A percentile compares a stretch with the other conserved stretches of the same genome.
Conservation (phyloP, 2,888 invertebrate species). For the Frankliniella intonsa region DNA sequence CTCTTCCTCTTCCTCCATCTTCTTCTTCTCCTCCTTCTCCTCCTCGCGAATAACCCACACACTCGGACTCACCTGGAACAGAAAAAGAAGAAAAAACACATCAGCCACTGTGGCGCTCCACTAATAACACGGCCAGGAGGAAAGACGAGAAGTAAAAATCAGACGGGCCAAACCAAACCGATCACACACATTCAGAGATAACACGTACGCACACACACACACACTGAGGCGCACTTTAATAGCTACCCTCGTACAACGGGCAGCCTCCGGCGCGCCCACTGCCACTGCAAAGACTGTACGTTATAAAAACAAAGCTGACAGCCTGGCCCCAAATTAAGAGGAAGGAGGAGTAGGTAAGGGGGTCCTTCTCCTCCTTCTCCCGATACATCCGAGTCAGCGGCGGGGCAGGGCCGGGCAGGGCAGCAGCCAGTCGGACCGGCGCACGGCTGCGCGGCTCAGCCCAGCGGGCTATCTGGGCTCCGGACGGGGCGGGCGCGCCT, state of each 20-base stretch:
- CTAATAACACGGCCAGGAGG: neutral
- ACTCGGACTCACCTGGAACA: neutral
- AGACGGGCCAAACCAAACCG: too few species aligned
- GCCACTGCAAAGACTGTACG: neutral
- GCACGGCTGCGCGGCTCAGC: too few species aligned
- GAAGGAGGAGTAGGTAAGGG: neutral
- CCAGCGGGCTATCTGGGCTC: too few species aligned
- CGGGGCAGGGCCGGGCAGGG: too few species aligned
- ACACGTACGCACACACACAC: too few species aligned
- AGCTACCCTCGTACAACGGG: neutral
- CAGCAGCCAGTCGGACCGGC: too few species aligned
- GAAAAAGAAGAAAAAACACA: neutral
- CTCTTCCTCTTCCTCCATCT: neutral
- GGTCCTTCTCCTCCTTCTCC: neutral
- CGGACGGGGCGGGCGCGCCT: neutral
- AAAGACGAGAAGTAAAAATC: neutral
- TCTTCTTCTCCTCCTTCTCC: neutral
- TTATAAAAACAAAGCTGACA: too few species aligned
- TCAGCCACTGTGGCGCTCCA: neutral
- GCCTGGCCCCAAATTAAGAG: conserved; percentile 1
- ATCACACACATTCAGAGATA: too few species aligned
- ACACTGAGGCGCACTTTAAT: too few species aligned
- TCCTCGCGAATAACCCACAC: neutral
- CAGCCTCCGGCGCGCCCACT: neutral
- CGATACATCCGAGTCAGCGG: neutral